A percentile compares a stretch with the other conserved stretches of the same genome.
These are phyloP conservation scores for Eupithecia exiguata DNA, from an alignment of 2,888 invertebrate species.

Conservation along the genomic window DNA sequence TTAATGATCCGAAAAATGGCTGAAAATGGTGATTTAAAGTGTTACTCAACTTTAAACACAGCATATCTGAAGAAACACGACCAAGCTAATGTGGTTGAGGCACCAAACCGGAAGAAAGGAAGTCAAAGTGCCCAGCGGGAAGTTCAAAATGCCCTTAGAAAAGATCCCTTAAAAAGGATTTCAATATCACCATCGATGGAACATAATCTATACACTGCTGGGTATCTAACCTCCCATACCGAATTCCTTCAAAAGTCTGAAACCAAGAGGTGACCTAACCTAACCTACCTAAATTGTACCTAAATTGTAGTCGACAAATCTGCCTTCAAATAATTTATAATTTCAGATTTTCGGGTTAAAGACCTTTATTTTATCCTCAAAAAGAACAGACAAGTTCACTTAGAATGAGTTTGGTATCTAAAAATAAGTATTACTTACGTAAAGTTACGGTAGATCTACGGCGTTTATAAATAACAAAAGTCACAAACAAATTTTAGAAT, in stretches of 20 bases:
- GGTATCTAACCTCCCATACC: too few relatives aligned
- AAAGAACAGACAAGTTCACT: too few relatives aligned
- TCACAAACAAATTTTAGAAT: too few relatives aligned
- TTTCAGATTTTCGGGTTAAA: too few relatives aligned
- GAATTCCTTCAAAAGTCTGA: too few relatives aligned
- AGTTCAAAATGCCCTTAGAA: not conserved
- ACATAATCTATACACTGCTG: not conserved
- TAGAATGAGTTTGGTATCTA: too few relatives aligned
- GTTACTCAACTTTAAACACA: not conserved
- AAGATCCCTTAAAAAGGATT: not conserved
- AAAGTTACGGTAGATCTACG: too few relatives aligned
- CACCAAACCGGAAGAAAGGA: not conserved
- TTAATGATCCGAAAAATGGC: constrained; percentile 61
- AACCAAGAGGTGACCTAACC: too few relatives aligned
- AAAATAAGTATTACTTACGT: too few relatives aligned
- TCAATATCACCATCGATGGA: not conserved
- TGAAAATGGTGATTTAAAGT: constrained; percentile 38
- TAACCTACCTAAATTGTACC: not conserved
- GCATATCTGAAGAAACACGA: not conserved
- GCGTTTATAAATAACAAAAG: too few relatives aligned
- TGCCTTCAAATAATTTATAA: too few relatives aligned
- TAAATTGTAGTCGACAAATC: not conserved
- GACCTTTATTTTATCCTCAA: too few relatives aligned
- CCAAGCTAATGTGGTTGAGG: not conserved
- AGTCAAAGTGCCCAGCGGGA: not conserved